phyloP scores from a whole-genome alignment of 2,888 invertebrate genomes.

The Tetrapedia diversipes region DNA sequence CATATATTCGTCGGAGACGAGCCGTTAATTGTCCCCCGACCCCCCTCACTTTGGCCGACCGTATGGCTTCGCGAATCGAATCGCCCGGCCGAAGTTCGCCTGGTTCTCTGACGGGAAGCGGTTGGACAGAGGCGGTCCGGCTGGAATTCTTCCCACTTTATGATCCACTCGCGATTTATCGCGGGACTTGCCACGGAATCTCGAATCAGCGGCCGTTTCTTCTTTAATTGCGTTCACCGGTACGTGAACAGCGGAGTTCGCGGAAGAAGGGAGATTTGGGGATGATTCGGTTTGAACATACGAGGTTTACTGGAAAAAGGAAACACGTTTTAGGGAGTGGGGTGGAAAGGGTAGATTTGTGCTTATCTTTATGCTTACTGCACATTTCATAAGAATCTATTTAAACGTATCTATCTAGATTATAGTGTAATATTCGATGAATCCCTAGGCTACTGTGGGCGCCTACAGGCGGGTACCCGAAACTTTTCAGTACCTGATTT shows the following conservation, averaged over 20 bases:
- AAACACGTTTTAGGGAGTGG: no score
- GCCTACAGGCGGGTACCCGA: no score
- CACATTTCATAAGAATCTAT: no score
- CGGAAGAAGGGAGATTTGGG: not conserved
- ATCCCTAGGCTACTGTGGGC: no score
- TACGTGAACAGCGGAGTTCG: not conserved
- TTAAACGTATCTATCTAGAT: no score
- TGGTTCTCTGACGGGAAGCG: constrained; percentile 8
- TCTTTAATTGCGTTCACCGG: constrained; percentile 7
- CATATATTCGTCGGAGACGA: constrained; percentile 69
- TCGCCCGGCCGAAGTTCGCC: constrained; percentile 18
- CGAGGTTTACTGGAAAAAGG: not conserved
- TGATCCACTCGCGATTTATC: constrained; percentile 37
- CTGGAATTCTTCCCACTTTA: constrained; percentile 29
- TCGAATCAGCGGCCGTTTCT: not conserved
- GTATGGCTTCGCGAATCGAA: constrained; percentile 43
- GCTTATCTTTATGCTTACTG: no score
- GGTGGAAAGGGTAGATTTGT: no score
- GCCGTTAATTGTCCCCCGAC: constrained; percentile 66
- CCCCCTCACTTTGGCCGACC: not conserved
- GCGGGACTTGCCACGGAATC: constrained; percentile 17
- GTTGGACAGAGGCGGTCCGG: not conserved
- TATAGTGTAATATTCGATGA: no score
- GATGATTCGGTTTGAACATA: not conserved
- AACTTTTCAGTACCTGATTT: no score